phyloP scores from a whole-genome alignment of 2,888 invertebrate genomes.

The Pomacea canaliculata region DNA sequence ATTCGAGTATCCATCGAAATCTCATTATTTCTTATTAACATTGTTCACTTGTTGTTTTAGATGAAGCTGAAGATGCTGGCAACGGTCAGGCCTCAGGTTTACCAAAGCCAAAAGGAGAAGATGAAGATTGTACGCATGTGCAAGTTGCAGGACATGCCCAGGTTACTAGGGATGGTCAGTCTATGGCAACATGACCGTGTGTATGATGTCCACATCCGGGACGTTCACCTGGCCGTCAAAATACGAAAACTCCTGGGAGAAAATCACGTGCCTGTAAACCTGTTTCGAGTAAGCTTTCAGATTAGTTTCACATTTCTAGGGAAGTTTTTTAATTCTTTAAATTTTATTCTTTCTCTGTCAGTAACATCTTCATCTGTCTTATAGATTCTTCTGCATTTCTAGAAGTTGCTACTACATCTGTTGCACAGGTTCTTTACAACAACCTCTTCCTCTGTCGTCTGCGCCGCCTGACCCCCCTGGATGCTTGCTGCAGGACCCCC shows the following conservation, averaged over 20 bases:
- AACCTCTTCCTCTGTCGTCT: conserved; percentile 56
- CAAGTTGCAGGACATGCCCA: conserved; percentile 1
- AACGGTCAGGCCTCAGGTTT: background rate
- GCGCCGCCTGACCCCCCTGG: conserved; percentile 38
- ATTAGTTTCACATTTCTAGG: background rate
- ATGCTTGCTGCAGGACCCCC: conserved; percentile 25
- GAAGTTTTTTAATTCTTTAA: background rate
- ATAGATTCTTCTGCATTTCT: background rate
- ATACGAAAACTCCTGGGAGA: conserved; percentile 41
- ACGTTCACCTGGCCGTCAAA: conserved; percentile 44
- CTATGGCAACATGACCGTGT: conserved; percentile 3
- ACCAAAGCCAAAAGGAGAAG: background rate
- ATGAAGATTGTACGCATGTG: background rate
- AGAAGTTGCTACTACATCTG: background rate
- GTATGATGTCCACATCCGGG: conserved; percentile 31
- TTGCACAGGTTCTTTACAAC: conserved; percentile 42
- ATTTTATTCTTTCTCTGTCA: background rate
- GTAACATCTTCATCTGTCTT: background rate
- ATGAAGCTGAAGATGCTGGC: conserved; percentile 3
- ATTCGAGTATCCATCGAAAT: background rate
- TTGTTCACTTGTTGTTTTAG: background rate
- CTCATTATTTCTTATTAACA: background rate
- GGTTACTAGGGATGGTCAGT: background rate
- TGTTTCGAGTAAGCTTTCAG: conserved; percentile 22
- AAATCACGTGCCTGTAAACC: conserved; percentile 46